Evolutionary conservation across 2,888 invertebrate species (phyloP).

Genomic region (Calameuta filiformis): DNA sequence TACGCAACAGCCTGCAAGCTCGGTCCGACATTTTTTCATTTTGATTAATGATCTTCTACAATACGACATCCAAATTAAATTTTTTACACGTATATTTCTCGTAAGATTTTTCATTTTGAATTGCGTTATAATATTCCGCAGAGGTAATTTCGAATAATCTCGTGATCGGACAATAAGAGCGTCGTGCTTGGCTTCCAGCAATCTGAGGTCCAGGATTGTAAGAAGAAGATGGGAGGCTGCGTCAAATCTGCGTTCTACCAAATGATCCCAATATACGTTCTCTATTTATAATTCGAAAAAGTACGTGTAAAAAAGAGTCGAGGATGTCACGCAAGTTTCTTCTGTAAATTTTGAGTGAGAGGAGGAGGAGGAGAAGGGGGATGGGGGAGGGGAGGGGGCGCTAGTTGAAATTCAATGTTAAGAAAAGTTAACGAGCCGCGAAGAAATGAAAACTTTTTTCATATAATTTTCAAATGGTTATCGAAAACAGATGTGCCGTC

Average conservation of each 20-base stretch:
- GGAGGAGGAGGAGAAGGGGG: fast-evolving
- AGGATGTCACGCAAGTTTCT: background rate
- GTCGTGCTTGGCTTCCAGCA: background rate
- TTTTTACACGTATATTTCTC: too few species aligned
- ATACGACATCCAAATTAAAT: too few species aligned
- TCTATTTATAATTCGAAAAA: background rate
- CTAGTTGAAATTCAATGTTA: background rate
- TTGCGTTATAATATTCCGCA: background rate
- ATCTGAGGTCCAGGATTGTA: background rate
- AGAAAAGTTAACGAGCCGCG: background rate
- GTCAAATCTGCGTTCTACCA: background rate
- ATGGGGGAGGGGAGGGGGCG: too few species aligned
- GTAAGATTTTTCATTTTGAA: background rate
- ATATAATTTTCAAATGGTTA: background rate
- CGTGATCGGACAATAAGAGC: background rate
- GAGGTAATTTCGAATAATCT: background rate
- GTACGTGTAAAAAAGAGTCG: background rate
- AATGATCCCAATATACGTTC: background rate
- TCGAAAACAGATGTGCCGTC: background rate
- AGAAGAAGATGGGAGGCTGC: background rate
- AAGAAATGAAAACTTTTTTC: background rate
- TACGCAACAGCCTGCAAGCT: too few species aligned
- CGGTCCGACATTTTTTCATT: too few species aligned
- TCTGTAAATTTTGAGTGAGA: background rate
- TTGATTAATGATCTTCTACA: too few species aligned